Evolutionary conservation across 2,888 invertebrate genomes (phyloP), one percentile per base, ranked within the genome.

Genomic region (Pinctada fucata): DNA sequence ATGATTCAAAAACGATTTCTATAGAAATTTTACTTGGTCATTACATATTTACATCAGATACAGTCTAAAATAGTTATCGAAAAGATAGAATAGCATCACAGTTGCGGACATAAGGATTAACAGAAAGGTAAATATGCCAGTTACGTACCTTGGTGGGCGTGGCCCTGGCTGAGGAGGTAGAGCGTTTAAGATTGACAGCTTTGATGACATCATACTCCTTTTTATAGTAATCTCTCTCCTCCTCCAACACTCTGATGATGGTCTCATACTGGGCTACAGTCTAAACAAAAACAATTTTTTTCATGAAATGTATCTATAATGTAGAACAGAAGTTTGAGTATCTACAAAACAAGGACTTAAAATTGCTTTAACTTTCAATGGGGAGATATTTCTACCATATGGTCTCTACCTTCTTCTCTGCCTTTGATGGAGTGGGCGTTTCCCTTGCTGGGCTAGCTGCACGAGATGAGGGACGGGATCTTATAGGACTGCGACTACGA

Each of bases 141-240:
- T 4, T 71, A 71, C 72, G 52, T 76, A 89, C 90, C 87, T 89
- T 90, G 13, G 88, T 88, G 72, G 90, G 89, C 10, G 89, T 84
- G 82, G 91, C 90, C 49, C 91, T 87, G 6, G 87, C 91, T 58
- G 93, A 93, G 50, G 87, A 85, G 83, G 86, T 89, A 83, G 84
- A 90, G 86, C 85, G 85, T 85, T 84, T 86, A 10, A 73, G 49
- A 3, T 58, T 58, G 81, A 85, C 69, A 3, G 87, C 84, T 76
- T 91, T 90, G 4, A 90, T 82, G 64, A 86, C 78, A 72, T 91
- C 91, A 78, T 89, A 90, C 77, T 92, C 92, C 47, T 87, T 87
- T 85, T 91, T 91, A 84, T 90, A 92, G 81, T 91, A 90, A 72
- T 92, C 91, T 67, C 90, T 86, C 83, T 92, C 92, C 71, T 91